A percentile compares a stretch with the other conserved stretches of the same genome.
Conservation (phyloP, 2,888 invertebrate genomes). For the Nineta flava region DNA sequence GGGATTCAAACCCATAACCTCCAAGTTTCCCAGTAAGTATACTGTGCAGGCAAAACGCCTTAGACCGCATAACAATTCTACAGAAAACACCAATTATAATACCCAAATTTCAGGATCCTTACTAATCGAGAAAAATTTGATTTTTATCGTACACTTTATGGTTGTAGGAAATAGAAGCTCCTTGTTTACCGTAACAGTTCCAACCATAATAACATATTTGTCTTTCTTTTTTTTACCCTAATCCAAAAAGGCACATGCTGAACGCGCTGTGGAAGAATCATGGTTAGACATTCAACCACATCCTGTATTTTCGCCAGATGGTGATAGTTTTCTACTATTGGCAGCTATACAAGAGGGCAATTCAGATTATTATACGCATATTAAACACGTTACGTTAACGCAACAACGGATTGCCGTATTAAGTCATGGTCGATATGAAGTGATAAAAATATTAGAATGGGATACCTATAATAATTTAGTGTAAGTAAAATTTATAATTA, state of each 20-base stretch:
- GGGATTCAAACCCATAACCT: too few relatives aligned
- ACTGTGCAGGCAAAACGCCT: too few relatives aligned
- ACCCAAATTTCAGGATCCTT: too few relatives aligned
- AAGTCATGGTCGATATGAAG: conserved; percentile 76
- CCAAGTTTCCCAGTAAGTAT: too few relatives aligned
- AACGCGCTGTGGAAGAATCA: conserved; percentile 66
- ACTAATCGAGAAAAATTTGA: too few relatives aligned
- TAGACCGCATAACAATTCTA: too few relatives aligned
- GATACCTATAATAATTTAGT: conserved; percentile 69
- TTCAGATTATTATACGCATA: conserved; percentile 73
- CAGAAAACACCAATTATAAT: too few relatives aligned
- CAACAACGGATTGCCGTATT: conserved; percentile 71
- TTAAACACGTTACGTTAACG: conserved; percentile 69
- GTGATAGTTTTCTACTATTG: conserved; percentile 66
- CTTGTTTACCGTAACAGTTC: too few relatives aligned
- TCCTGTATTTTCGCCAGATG: conserved; percentile 70
- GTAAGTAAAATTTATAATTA: conserved; percentile 35
- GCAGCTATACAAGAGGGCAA: conserved; percentile 73
- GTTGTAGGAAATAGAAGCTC: too few relatives aligned
- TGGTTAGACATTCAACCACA: conserved; percentile 77
- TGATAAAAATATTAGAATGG: conserved; percentile 68
- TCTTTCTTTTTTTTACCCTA: too few relatives aligned
- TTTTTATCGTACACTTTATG: too few relatives aligned
- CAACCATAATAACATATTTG: too few relatives aligned
- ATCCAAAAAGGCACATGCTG: conserved; percentile 50